A percentile compares a stretch with the other conserved stretches of the same genome.
phyloP scores from a whole-genome alignment of 2,797 vertebrate genomes.

The Macrochelys suwanniensis region DNA sequence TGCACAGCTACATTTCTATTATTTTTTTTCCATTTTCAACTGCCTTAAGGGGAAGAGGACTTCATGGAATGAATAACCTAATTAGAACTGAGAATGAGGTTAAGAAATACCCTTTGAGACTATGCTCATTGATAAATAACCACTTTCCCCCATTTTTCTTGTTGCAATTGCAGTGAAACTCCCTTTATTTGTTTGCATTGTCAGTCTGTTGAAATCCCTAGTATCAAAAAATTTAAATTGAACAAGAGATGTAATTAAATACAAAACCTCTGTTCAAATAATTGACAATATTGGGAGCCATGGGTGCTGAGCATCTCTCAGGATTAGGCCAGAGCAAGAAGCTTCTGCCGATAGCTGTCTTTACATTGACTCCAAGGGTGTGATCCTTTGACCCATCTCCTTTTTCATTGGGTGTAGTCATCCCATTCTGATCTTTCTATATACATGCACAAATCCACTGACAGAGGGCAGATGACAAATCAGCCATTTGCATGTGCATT shows the following conservation, averaged over 20 bases:
- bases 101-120: background rate
- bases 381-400: background rate
- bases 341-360: background rate
- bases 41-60: conserved; percentile 2
- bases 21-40: background rate
- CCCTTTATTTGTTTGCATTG: conserved; percentile 29
- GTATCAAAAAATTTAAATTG: background rate
- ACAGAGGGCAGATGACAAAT: background rate
- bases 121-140: background rate
- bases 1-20: background rate
- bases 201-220: background rate
- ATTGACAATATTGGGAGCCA: background rate
- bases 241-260: background rate
- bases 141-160: background rate
- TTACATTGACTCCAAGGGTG: background rate
- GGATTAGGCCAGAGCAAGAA: background rate
- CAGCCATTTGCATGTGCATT: background rate
- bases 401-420: background rate
- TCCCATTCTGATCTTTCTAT: background rate
- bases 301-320: background rate
- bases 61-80: conserved; percentile 32
- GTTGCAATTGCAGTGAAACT: background rate
- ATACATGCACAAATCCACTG: background rate
- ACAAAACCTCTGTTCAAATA: background rate
- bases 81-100: conserved; percentile 18